Evolutionary conservation across 1,140 invertebrate genomes (phyloP), one percentile per base, ranked within the genome.

Genomic region (Limonius californicus): DNA sequence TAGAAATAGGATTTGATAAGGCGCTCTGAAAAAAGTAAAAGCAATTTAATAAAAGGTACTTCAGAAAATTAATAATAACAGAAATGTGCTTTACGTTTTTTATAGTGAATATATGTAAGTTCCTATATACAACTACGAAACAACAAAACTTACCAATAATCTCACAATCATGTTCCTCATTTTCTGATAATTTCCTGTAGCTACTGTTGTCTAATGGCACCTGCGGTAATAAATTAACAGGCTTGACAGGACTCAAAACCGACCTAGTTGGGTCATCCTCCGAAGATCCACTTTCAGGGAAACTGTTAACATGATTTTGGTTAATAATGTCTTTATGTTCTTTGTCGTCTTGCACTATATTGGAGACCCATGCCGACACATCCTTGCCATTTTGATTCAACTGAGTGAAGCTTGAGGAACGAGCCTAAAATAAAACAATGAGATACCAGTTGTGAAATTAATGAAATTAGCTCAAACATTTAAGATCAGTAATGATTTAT

Each of bases 1-100:
- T 97, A 91, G 81, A 99, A 99, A 80, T 99, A 99, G 0, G 94
- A 95, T 76, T 95, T 95, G 68, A 99, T 99, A 32, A 99, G 83
- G 65, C 92, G 87, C 77, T 99, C 95, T 91, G 74, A 3, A 81
- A 85, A 54, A 30, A 27, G 3, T 55, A 50, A 50, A 50, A 50
- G 1, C 45, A 11, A 50, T 50, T 18, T 39, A 39, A 39, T 12
- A 12, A 11, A 12, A 39, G 35, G 9, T 39, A 14, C n/a, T n/a
- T n/a, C n/a, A n/a, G n/a, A n/a, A n/a, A n/a, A n/a, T n/a, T n/a
- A n/a, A n/a, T n/a, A n/a, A n/a, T n/a, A n/a, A n/a, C n/a, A n/a
- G n/a, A n/a, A n/a, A n/a, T n/a, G n/a, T n/a, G n/a, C n/a, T n/a
- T n/a, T n/a, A n/a, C n/a, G n/a, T n/a, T n/a, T n/a, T n/a, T n/a